Evolutionary conservation across 2,113 vertebrate species (phyloP).

Genomic region (Leiothrix lutea): DNA sequence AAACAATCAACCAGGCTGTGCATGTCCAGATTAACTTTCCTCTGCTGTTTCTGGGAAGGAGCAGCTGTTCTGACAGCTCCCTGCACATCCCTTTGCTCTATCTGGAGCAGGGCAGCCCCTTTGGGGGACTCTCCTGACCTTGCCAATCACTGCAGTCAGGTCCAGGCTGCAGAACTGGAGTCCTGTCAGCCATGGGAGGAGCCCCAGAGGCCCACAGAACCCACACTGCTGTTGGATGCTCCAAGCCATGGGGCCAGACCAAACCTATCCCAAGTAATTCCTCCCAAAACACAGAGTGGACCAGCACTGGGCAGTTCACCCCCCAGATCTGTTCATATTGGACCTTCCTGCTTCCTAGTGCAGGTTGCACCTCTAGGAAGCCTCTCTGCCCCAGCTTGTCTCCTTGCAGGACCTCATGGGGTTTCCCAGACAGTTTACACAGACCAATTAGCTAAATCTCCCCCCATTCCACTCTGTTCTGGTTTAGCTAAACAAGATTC

Average conservation of each 20-base stretch:
- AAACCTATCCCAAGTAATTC: background rate
- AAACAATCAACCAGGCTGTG: background rate
- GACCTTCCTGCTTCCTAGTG: background rate
- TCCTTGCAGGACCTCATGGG: background rate
- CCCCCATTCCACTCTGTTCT: background rate
- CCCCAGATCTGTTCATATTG: background rate
- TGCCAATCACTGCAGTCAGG: background rate
- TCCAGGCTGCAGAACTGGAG: background rate
- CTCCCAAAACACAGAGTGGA: rapidly evolving
- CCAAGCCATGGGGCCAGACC: background rate
- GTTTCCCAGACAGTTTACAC: background rate
- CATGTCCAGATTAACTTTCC: background rate
- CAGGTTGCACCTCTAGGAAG: background rate
- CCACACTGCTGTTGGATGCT: background rate
- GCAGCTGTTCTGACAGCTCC: background rate
- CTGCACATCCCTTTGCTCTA: background rate
- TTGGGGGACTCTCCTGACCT: background rate
- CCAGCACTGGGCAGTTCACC: background rate
- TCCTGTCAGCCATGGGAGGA: background rate
- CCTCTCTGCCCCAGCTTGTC: background rate
- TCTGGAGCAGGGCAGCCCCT: background rate
- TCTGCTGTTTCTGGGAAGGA: background rate
- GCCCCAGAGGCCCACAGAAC: background rate
- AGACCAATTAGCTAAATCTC: background rate
- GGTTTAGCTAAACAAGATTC: background rate